A percentile compares a stretch with the other conserved stretches of the same genome.
Evolutionary conservation across 2,888 invertebrate genomes (phyloP).

Genomic region (Zygogramma bicolorata): DNA sequence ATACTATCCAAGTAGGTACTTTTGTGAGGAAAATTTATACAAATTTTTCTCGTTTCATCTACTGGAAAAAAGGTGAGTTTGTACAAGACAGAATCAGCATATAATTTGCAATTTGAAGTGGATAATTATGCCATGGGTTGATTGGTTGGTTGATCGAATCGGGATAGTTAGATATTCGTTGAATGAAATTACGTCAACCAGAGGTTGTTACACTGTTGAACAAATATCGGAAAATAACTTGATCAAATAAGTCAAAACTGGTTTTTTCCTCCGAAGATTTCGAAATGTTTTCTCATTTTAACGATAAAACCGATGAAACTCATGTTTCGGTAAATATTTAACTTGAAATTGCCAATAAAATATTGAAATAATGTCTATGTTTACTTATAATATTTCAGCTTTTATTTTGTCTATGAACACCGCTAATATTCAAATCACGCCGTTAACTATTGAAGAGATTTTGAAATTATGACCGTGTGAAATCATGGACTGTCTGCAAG

Average conservation of each 20-base stretch:
- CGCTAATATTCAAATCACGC: neutral
- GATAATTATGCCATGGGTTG: too few relatives aligned
- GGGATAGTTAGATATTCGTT: neutral
- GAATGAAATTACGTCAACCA: slow-evolving; percentile 3
- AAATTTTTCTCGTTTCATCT: too few relatives aligned
- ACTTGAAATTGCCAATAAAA: slow-evolving; percentile 2
- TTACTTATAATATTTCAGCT: neutral
- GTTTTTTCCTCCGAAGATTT: neutral
- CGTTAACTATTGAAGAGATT: neutral
- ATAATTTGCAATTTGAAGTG: too few relatives aligned
- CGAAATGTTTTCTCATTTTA: neutral
- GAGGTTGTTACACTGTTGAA: neutral
- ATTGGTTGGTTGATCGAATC: too few relatives aligned
- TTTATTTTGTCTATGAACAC: neutral
- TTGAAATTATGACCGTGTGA: neutral
- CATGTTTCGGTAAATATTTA: neutral
- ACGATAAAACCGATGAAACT: slow-evolving; percentile 5
- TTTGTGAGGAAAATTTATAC: too few relatives aligned
- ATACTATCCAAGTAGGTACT: too few relatives aligned
- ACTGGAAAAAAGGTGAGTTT: too few relatives aligned
- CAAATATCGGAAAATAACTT: neutral
- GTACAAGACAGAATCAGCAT: too few relatives aligned
- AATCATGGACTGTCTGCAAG: neutral
- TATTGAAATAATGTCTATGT: slow-evolving; percentile 2
- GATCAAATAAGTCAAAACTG: neutral